Evolutionary conservation across 2,888 invertebrate species (phyloP).

Genomic region (Periphyllus acericola): DNA sequence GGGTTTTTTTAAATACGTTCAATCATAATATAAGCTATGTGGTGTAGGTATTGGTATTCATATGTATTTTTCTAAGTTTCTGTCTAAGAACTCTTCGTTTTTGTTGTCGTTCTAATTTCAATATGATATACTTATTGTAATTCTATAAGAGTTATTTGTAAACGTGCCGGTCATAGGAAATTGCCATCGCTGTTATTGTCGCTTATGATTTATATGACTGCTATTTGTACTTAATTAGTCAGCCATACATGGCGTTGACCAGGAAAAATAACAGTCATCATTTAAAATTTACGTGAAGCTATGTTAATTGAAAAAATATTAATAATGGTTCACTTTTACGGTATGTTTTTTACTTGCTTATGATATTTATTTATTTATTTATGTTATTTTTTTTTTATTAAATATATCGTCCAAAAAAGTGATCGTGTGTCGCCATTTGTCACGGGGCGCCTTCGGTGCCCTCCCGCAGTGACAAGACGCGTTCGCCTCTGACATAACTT

Average conservation of each 20-base stretch:
- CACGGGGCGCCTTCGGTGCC: slow-evolving; percentile 45
- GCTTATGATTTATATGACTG: slow-evolving; percentile 14
- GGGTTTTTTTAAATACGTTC: too few species aligned
- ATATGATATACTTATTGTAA: background rate
- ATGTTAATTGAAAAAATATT: slow-evolving; percentile 48
- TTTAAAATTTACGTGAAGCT: slow-evolving; percentile 24
- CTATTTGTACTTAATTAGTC: slow-evolving; percentile 17
- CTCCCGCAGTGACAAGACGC: slow-evolving; percentile 45
- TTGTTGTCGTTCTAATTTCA: background rate
- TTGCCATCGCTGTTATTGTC: background rate
- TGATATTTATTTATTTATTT: background rate
- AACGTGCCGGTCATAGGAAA: background rate
- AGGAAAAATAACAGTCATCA: slow-evolving; percentile 9
- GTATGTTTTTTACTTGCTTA: slow-evolving; percentile 1
- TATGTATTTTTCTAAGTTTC: too few species aligned
- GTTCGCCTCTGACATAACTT: slow-evolving; percentile 42
- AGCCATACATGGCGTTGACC: background rate
- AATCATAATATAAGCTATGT: too few species aligned
- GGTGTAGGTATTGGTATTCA: too few species aligned
- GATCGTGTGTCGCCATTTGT: slow-evolving; percentile 59
- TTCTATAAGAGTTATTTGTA: background rate
- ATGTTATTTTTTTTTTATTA: slow-evolving; percentile 29
- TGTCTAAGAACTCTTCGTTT: background rate
- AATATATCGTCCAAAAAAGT: slow-evolving; percentile 57
- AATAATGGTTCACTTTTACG: background rate